Conservation (phyloP, 2,888 invertebrate species). For the Graphium colonna region DNA sequence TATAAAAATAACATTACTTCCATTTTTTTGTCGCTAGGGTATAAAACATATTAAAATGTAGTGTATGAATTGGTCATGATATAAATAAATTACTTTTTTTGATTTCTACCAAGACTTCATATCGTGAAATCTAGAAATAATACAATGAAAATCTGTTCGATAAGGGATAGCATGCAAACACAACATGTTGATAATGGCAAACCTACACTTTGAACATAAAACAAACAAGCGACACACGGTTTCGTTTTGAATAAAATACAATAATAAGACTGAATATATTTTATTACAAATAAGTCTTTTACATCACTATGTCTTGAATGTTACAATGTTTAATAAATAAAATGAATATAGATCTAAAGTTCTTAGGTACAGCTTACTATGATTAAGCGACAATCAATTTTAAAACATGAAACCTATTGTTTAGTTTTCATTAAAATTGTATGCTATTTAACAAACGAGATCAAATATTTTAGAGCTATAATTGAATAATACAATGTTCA, state of each 20-base stretch:
- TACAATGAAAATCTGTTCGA: slow-evolving; percentile 17
- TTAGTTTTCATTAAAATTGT: slow-evolving; percentile 22
- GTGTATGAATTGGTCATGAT: too few species aligned
- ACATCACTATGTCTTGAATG: slow-evolving; percentile 61
- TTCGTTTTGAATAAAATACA: slow-evolving; percentile 67
- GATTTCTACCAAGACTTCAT: too few species aligned
- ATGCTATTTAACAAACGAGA: slow-evolving; percentile 20
- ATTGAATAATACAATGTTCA: slow-evolving; percentile 7
- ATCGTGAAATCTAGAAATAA: neutral
- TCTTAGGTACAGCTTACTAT: slow-evolving; percentile 37
- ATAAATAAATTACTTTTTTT: too few species aligned
- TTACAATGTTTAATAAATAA: slow-evolving; percentile 61
- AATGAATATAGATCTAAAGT: slow-evolving; percentile 34
- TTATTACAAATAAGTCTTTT: slow-evolving; percentile 75
- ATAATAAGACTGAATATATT: slow-evolving; percentile 67
- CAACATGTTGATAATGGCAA: slow-evolving; percentile 67
- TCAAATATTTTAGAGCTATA: slow-evolving; percentile 21
- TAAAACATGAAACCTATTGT: slow-evolving; percentile 20
- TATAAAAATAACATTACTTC: too few species aligned
- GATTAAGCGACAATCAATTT: slow-evolving; percentile 24
- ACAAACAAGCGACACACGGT: slow-evolving; percentile 44
- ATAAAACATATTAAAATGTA: too few species aligned
- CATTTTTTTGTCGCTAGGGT: too few species aligned
- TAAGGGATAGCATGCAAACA: slow-evolving; percentile 43
- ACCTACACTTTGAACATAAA: slow-evolving; percentile 75